Conservation (phyloP, 2,113 vertebrate species). For the Cephalopholis sonnerati region DNA sequence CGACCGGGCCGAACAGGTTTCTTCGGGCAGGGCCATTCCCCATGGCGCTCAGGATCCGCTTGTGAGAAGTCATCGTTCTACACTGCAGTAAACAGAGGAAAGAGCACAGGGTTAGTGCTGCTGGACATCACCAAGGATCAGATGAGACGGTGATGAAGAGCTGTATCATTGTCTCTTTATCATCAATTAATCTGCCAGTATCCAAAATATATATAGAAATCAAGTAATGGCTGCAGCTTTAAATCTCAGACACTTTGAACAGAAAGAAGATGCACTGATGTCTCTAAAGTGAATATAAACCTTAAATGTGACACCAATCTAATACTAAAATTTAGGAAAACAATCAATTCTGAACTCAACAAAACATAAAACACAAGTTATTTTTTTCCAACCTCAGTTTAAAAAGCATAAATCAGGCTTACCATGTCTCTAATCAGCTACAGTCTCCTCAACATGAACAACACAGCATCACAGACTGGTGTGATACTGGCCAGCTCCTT, state of each 20-base stretch:
- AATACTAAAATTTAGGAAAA: neutral
- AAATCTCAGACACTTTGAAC: neutral
- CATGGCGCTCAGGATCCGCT: slow-evolving; percentile 45
- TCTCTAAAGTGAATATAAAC: neutral
- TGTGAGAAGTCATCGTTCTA: slow-evolving; percentile 79
- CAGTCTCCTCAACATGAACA: slow-evolving; percentile 10
- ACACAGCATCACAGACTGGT: slow-evolving; percentile 12
- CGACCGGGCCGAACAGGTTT: slow-evolving; percentile 91
- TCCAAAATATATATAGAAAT: neutral
- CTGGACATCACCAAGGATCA: neutral
- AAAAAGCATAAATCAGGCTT: slow-evolving; percentile 36
- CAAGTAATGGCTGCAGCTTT: neutral
- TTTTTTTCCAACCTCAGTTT: neutral
- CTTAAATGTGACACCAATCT: neutral
- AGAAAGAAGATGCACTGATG: neutral
- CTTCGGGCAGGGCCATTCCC: slow-evolving; percentile 82
- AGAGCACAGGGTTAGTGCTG: slow-evolving; percentile 1
- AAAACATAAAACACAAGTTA: neutral
- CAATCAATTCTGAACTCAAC: neutral
- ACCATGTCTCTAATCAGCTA: slow-evolving; percentile 60
- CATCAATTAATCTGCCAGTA: neutral
- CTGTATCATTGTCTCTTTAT: neutral
- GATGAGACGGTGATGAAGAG: neutral
- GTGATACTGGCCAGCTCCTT: slow-evolving; percentile 1
- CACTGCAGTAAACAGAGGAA: slow-evolving; percentile 67